Evolutionary conservation across 2,113 vertebrate genomes (phyloP).

Genomic region (Sminthopsis crassicaudata): DNA sequence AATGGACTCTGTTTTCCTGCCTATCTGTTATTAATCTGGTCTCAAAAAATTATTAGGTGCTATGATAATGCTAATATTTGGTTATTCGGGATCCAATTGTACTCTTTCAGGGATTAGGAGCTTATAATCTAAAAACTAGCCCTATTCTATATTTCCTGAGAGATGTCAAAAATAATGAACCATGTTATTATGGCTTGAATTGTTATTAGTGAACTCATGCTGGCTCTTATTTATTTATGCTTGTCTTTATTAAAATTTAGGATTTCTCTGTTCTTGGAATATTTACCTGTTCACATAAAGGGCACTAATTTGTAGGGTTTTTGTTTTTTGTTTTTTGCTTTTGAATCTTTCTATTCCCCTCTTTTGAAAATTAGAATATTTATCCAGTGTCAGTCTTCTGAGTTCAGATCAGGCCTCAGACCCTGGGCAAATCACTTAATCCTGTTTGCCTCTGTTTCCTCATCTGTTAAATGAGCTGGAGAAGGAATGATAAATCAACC

Average conservation of each 20-base stretch:
- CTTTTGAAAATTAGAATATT: not conserved
- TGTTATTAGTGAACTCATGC: not conserved
- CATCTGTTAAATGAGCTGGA: not conserved
- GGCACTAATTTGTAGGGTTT: not conserved
- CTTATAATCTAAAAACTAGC: not conserved
- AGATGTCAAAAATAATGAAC: not conserved
- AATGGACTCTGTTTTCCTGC: not conserved
- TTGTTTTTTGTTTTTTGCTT: not conserved
- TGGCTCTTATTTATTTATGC: not conserved
- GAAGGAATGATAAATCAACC: not conserved
- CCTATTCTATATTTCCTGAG: not conserved
- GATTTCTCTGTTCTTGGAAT: not conserved
- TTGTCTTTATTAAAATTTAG: not conserved
- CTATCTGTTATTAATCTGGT: not conserved
- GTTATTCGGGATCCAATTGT: not conserved
- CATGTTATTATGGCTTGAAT: not conserved
- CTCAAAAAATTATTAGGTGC: not conserved
- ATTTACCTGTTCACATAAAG: not conserved
- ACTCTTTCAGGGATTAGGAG: not conserved
- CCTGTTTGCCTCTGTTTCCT: not conserved
- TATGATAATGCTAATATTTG: not conserved
- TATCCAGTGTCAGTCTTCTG: not conserved
- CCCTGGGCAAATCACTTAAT: not conserved
- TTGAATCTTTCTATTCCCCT: not conserved
- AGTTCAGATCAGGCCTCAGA: not conserved